Percentiles rank a stretch among this genome's conserved stretches.
phyloP scores from a whole-genome alignment of 2,113 vertebrate species.

The Bubo blakistoni region DNA sequence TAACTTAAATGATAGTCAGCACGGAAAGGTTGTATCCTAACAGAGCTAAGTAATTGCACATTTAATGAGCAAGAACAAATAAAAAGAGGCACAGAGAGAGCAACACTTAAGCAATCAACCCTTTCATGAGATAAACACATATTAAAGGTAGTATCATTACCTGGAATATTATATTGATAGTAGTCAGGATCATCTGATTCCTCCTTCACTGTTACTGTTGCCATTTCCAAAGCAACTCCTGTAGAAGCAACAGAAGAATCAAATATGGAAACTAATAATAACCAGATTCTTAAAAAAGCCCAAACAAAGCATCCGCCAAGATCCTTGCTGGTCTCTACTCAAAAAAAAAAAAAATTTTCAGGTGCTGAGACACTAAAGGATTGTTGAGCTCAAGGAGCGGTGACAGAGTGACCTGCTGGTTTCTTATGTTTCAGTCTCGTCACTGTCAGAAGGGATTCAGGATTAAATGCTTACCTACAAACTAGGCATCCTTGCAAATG shows the following conservation, averaged over 20 bases:
- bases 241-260: background rate
- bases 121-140: background rate
- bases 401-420: background rate
- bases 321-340: background rate
- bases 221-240: conserved; percentile 69
- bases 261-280: background rate
- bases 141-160: conserved; percentile 41
- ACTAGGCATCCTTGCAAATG: background rate
- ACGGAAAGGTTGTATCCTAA: background rate
- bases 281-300: background rate
- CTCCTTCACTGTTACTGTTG: conserved; percentile 70
- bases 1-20: background rate
- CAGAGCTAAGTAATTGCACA: background rate
- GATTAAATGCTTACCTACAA: background rate
- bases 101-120: background rate
- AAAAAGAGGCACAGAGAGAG: background rate
- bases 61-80: background rate
- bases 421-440: background rate
- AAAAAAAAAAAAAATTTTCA: background rate
- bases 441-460: background rate
- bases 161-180: conserved; percentile 71
- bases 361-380: background rate
- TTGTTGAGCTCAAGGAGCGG: background rate
- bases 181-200: conserved; percentile 76
- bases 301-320: background rate